Evolutionary conservation across 1,140 invertebrate genomes (phyloP).

Genomic region (Temnothorax curvispinosus): DNA sequence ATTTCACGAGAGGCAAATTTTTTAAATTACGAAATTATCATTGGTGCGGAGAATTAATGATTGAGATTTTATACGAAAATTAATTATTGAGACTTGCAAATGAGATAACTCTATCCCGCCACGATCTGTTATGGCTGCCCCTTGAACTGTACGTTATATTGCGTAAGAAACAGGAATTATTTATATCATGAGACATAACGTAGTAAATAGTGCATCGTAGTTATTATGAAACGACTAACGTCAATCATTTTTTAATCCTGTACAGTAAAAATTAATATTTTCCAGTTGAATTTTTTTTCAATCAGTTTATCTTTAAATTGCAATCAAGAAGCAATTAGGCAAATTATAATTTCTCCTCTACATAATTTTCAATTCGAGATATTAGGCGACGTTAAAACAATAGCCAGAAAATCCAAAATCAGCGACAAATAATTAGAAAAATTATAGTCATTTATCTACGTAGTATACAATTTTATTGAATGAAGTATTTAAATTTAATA

Average conservation of each 20-base stretch:
- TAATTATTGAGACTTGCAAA: background rate
- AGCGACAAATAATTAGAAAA: background rate
- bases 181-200: background rate
- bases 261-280: background rate
- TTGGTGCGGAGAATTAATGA: background rate
- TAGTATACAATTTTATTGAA: background rate
- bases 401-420: background rate
- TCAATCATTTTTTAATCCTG: background rate
- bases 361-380: background rate
- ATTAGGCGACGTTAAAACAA: background rate
- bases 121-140: background rate
- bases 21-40: background rate
- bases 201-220: background rate
- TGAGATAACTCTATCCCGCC: background rate
- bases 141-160: constrained; percentile 33
- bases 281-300: background rate
- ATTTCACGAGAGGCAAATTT: background rate
- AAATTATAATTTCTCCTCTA: background rate
- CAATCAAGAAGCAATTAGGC: background rate
- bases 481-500: background rate
- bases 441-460: background rate
- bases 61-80: background rate
- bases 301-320: background rate
- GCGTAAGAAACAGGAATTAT: constrained; percentile 25
- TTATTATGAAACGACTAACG: constrained; percentile 7